Evolutionary conservation across 2,113 vertebrate genomes (phyloP), one percentile per base, ranked within the genome.

Genomic region (Sprattus sprattus): DNA sequence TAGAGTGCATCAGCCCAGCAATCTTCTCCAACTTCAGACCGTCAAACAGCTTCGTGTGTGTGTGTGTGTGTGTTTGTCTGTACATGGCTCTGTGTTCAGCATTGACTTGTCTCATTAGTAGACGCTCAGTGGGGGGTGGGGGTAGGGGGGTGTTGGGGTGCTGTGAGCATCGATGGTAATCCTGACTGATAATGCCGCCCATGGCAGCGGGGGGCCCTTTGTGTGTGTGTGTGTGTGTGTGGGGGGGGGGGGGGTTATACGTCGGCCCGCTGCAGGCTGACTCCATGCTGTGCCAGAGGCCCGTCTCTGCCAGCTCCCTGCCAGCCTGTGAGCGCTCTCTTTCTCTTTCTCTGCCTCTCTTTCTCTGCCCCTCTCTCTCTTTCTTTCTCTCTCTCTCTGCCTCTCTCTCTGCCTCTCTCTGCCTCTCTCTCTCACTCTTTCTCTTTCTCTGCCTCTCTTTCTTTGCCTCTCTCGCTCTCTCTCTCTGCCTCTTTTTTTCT

Each of bases 241-340:
- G 49, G 83, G 93, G 93, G 91, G 93, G 92, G 92, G 91, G 85
- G 45, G 91, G 44, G 93, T 95, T 94, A 91, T 93, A 93, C 93
- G 93, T 91, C 91, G 93, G 92, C 86, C 88, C 91, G 89, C 89
- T 94, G 92, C 93, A 92, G 92, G 86, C 89, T 91, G 67, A 86
- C 91, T 93, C 88, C 89, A 91, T 86, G 89, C 93, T 91, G 92
- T 3, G 90, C 85, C n/a, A 71, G 8, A 8, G 25, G 64, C 64
- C n/a, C 25, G 25, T 88, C 91, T 91, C 92, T 89, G 93, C 89
- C 64, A 25, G 25, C 6, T 9, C n/a, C 64, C 20, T 60, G 60
- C 18, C 60, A 64, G 60, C 60, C 60, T 25, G 13, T 1, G 54
- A 60, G 16, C 10, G 16, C 2, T 0, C 54, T 13, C 54, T 60